Evolutionary conservation across 2,113 vertebrate species (phyloP), one percentile per base, ranked within the genome.

Genomic region (Actenoides lindsayi): DNA sequence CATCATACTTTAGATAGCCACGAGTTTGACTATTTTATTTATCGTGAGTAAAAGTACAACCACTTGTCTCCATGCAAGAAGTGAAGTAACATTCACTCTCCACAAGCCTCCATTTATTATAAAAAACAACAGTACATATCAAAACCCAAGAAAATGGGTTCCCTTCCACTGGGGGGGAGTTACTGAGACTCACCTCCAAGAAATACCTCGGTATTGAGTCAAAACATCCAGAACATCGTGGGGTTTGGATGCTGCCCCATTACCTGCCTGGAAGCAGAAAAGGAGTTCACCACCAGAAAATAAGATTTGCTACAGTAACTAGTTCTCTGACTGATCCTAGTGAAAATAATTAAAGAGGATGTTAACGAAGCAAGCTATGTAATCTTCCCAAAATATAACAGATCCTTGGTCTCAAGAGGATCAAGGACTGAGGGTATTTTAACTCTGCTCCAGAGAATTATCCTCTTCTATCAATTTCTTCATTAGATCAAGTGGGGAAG

Each of bases 121-220:
- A 74, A 83, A 64, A 67, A 70, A 2, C 11, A 87, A 21, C 18
- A 27, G 10, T 4, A 65, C 4, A 1, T 2, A 42, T 10, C 30
- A 75, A 80, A 69, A 44, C 13, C 13, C 13, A 59, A 70, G 31
- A 70, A 76, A 82, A 68, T 5, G 2, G 5, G 28, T 83, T 74
- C 16, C 4, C 4, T 87, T 9, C 19, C 11, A 50, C 10, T 20
- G 6, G 3, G 44, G 6, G 4, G 25, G 33, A 39, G 46, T 79
- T 89, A 23, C 37, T n/a, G 57, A 25, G 8, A 62, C 98, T 98
- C 77, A 98, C 98, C 98, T 98, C 98, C 98, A 98, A 46, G 98
- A 98, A 67, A 98, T 50, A 48, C 98, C 98, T 84, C 98, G 95
- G 71, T 98, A 98, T 74, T 98, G 92, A 69, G 96, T 98, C 7